Evolutionary conservation across 2,113 vertebrate genomes (phyloP).

Genomic region (Leptodactylus fuscus): DNA sequence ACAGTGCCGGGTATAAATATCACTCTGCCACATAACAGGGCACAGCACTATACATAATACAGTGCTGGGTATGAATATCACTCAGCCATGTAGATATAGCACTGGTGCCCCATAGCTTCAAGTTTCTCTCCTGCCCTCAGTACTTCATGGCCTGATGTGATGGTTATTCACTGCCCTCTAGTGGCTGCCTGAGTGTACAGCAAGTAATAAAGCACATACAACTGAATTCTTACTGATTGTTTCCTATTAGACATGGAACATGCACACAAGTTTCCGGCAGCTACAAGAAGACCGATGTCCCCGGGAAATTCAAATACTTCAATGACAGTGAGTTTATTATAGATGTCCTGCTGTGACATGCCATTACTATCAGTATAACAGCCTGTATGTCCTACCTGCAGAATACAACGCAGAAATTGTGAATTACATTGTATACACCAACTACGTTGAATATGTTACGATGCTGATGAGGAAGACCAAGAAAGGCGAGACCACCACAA

Average conservation of each 20-base stretch:
- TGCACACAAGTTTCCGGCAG: slow-evolving; percentile 63
- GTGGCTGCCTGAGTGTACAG: background rate
- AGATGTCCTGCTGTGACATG: too few relatives aligned
- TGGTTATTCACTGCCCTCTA: background rate
- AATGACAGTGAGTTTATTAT: slow-evolving; percentile 70
- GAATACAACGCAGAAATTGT: slow-evolving; percentile 76
- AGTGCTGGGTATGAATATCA: too few relatives aligned
- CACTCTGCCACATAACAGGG: too few relatives aligned
- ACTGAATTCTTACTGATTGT: background rate
- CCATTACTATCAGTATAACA: background rate
- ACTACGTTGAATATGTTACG: slow-evolving; percentile 88
- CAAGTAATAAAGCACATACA: too few relatives aligned
- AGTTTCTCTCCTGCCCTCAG: background rate
- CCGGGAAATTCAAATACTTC: slow-evolving; percentile 72
- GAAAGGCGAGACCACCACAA: slow-evolving; percentile 67
- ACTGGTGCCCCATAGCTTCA: background rate
- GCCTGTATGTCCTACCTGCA: slow-evolving; percentile 65
- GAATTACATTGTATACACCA: slow-evolving; percentile 84
- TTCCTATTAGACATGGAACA: slow-evolving; percentile 68
- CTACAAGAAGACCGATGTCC: slow-evolving; percentile 71
- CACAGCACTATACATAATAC: too few relatives aligned
- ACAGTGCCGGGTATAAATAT: too few relatives aligned
- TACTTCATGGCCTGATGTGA: background rate
- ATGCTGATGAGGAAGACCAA: slow-evolving; percentile 78
- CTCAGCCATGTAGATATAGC: too few relatives aligned